Evolutionary conservation across 2,888 invertebrate genomes (phyloP).

Genomic region (Altica lythri): DNA sequence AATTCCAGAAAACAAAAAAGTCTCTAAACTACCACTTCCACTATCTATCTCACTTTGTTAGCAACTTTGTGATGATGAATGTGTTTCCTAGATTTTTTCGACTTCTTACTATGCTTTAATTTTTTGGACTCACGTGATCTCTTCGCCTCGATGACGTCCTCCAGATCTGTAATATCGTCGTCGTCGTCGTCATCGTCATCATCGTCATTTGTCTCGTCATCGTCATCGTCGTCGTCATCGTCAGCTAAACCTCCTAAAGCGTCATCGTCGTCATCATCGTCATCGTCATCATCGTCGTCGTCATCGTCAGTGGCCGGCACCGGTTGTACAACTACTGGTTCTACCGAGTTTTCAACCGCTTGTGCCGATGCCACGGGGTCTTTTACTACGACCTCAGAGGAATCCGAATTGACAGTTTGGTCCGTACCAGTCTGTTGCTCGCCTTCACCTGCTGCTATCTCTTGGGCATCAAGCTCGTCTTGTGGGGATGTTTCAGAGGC

Average conservation of each 20-base stretch:
- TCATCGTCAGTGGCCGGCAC: conserved; percentile 55
- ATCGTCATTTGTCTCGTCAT: conserved; percentile 68
- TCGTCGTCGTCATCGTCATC: conserved; percentile 72
- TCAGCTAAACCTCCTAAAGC: conserved; percentile 55
- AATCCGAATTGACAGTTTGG: conserved; percentile 31
- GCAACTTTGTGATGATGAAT: conserved; percentile 45
- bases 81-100: conserved; percentile 51
- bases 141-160: conserved; percentile 71
- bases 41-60: conserved; percentile 50
- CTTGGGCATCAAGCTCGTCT: conserved; percentile 49
- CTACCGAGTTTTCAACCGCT: conserved; percentile 46
- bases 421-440: conserved; percentile 32
- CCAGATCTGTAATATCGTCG: conserved; percentile 69
- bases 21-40: conserved; percentile 31
- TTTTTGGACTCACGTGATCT: conserved; percentile 86
- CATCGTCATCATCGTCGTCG: conserved; percentile 59
- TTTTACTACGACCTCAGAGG: conserved; percentile 48
- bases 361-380: conserved; percentile 48
- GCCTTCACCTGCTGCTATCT: conserved; percentile 55
- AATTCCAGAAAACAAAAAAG: conserved; percentile 27
- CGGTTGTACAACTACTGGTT: conserved; percentile 51
- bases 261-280: conserved; percentile 67
- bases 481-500: conserved; percentile 51
- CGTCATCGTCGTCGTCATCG: conserved; percentile 65
- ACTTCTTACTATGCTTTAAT: conserved; percentile 52